Base-by-base conservation (phyloP, 2,113 vertebrate species). In the Xerus inauris region DNA sequence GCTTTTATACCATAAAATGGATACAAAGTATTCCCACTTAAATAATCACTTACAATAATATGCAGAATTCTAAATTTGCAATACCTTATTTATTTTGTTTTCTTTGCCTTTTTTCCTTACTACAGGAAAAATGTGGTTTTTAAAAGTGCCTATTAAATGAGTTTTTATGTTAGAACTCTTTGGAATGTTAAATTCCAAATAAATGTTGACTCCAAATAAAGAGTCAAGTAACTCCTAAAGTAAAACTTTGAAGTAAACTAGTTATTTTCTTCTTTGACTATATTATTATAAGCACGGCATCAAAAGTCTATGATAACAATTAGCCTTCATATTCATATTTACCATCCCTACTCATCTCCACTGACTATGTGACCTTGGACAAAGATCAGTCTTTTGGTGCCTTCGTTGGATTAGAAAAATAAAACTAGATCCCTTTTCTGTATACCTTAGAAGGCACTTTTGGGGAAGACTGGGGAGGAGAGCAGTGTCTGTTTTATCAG, bases 1-100 rank as follows among this genome's bases (percentile, higher is more conserved):
- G 81, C 20, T 87, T 92, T 92, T 54, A 81, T 86, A 73, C 30
- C 26, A 94, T 85, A 86, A 80, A 87, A 84, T 20, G 6, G 12
- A 95, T 79, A 65, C 49, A 64, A 24, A 73, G 10, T 32, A 80
- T 87, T 82, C 89, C 51, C 4, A 5, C 19, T 91, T 93, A 94
- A 95, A 89, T 81, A 87, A 76, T 79, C 26, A 91, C 16, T 95
- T 84, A 88, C 0, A 59, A 38, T 87, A 91, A 75, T n/a, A 91
- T n/a, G 64, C 20, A 81, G 57, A 92, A 59, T 82, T 62, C 20
- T 87, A 57, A 35, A 45, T 67, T 97, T 42, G 51, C 1, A 95
- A 77, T 81, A 30, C 16, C 13, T 77, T 47, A 28, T 3, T n/a
- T 19, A 76, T 73, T 92, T 88, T 76, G 4, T 71, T 92, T 77